Evolutionary conservation across 2,888 invertebrate species (phyloP).

Genomic region (Mythimna impura): DNA sequence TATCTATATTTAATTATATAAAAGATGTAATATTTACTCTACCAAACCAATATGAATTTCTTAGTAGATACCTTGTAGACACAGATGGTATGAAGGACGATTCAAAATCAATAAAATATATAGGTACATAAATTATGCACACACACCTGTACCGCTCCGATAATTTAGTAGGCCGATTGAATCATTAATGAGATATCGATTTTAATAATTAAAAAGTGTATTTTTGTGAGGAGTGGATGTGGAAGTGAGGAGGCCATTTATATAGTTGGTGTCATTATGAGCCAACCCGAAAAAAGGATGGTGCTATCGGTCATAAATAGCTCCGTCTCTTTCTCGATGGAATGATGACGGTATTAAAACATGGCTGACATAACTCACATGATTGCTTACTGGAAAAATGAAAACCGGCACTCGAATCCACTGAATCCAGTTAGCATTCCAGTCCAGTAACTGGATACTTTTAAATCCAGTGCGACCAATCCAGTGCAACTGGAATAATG

Average conservation of each 20-base stretch:
- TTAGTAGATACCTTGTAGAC: not conserved
- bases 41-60: not conserved
- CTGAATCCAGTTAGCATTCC: too few species aligned
- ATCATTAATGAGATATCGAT: constrained; percentile 32
- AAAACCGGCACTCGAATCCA: too few species aligned
- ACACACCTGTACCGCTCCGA: constrained; percentile 24
- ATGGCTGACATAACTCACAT: too few species aligned
- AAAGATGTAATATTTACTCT: too few species aligned
- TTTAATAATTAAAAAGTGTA: not conserved
- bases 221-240: not conserved
- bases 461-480: too few species aligned
- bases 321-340: too few species aligned
- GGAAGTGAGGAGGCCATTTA: not conserved
- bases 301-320: not conserved
- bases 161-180: constrained; percentile 23
- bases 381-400: too few species aligned
- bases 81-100: constrained; percentile 16
- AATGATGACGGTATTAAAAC: too few species aligned
- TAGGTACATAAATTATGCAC: constrained; percentile 34
- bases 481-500: too few species aligned
- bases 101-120: constrained; percentile 51
- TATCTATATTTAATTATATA: too few species aligned
- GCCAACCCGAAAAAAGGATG: not conserved
- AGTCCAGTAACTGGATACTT: too few species aligned
- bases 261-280: not conserved